Percentiles rank a stretch among this genome's conserved stretches.
These are phyloP conservation scores for Beroe forskalii DNA, from an alignment of 37 sponge, comb jelly and placozoan species.

Conservation along the genomic window DNA sequence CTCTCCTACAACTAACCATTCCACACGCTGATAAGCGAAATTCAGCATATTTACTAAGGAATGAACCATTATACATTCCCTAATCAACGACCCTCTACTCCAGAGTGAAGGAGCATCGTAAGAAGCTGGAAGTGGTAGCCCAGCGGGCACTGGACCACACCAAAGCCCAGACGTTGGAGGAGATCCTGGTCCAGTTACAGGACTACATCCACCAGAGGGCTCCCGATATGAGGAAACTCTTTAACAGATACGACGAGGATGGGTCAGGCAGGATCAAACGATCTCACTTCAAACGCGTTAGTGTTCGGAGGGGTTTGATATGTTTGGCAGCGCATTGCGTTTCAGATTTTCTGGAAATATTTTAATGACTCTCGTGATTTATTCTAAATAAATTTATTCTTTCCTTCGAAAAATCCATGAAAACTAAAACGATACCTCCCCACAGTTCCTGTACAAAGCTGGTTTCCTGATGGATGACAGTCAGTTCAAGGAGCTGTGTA, in stretches of 20 bases:
- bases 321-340: no score
- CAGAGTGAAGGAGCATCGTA: slow-evolving; percentile 40
- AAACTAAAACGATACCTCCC: no score
- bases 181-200: not conserved
- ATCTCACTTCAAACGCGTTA: slow-evolving; percentile 26
- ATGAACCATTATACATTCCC: no score
- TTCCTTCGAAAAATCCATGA: no score
- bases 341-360: no score
- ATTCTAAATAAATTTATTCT: no score
- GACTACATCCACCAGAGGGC: slow-evolving; percentile 53
- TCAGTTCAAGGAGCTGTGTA: slow-evolving; percentile 49
- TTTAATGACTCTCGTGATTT: no score
- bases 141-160: slow-evolving; percentile 60
- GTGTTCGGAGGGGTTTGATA: no score
- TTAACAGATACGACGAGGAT: not conserved
- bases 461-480: slow-evolving; percentile 52
- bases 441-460: slow-evolving; percentile 57
- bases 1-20: no score
- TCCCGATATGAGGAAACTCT: slow-evolving; percentile 46
- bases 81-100: not conserved
- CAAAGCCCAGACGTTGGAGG: not conserved
- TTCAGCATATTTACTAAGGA: no score
- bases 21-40: no score
- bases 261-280: slow-evolving; percentile 35
- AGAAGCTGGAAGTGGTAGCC: slow-evolving; percentile 57